Base-by-base conservation (phyloP, 2,113 vertebrate species). In the Bolborhynchus lineola region DNA sequence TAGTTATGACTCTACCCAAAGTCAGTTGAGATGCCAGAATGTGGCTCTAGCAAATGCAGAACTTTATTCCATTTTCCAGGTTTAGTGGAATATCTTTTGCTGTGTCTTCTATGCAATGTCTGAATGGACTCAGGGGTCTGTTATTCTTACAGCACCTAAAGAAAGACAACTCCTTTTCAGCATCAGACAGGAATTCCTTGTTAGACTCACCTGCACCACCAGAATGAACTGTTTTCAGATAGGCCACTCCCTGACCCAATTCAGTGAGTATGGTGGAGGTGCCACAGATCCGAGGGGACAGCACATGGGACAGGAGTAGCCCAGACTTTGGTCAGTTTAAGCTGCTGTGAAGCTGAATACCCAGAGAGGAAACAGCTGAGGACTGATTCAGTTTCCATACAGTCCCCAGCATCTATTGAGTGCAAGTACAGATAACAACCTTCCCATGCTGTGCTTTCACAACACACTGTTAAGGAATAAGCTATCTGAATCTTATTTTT, bases 191-290 rank as follows among this genome's bases (percentile, higher is more conserved):
- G 33, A 86, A 86, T 28, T 55, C n/a, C 52, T 92, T 19, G 39
- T 47, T 19, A 33, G 11, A n/a, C 52, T 55, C 35, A 71, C 20
- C 64, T 13, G 28, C 31, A 33, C 16, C 9, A 42, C 55, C 18
- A 70, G 68, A 65, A 7, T 20, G 17, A 65, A 8, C 21, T 5
- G 6, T 9, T 17, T 17, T 29, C 50, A 26, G 42, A 8, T 21
- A 65, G n/a, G n/a, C 4, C 39, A 29, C 70, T 11, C 64, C n/a
- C 50, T 16, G 16, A 71, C 60, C 13, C 33, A 52, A 5, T 37
- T 31, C 37, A 5, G 9, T 3, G 11, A 18, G 14, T 4, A 4
- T 5, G 7, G 1, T 4, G 6, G 17, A 53, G 6, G 9, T 21
- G 3, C n/a, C 18, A 33, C 14, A 18, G n/a, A 53, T 16, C 33